Evolutionary conservation across 2,113 vertebrate genomes (phyloP).

Genomic region (Theropithecus gelada): DNA sequence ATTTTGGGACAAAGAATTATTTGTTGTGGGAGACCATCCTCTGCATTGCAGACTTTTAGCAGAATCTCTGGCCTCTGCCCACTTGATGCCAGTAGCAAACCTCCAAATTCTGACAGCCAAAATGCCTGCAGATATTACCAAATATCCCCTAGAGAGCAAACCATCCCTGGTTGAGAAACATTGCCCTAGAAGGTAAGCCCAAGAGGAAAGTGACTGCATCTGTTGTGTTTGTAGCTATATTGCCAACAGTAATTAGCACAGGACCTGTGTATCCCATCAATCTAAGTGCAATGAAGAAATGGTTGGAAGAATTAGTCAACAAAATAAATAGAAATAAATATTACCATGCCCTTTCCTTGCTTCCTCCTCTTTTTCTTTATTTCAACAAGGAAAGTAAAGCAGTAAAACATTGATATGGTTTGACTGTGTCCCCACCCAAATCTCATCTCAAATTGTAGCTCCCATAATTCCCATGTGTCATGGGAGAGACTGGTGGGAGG

Average conservation of each 20-base stretch:
- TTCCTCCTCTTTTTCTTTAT: not conserved
- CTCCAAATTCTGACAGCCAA: not conserved
- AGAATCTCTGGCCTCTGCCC: not conserved
- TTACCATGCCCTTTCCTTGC: not conserved
- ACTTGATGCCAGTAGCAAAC: not conserved
- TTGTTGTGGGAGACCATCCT: not conserved
- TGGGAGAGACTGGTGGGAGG: too few species aligned
- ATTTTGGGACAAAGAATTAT: not conserved
- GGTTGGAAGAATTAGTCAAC: not conserved
- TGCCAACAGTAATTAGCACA: not conserved
- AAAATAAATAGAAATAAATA: too few species aligned
- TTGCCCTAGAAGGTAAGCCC: not conserved
- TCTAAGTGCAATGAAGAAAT: not conserved
- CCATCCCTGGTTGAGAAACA: not conserved
- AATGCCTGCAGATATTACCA: not conserved
- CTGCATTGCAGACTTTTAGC: not conserved
- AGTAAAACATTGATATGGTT: not conserved
- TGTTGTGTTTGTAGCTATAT: not conserved
- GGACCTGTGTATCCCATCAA: not conserved
- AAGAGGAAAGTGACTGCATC: not conserved
- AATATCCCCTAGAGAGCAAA: not conserved
- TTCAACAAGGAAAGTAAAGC: not conserved
- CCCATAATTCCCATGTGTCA: too few species aligned
- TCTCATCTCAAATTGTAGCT: too few species aligned
- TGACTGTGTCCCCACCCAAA: too few species aligned